Evolutionary conservation across 2,888 invertebrate genomes (phyloP).

Genomic region (Sceliomorpha sp.): DNA sequence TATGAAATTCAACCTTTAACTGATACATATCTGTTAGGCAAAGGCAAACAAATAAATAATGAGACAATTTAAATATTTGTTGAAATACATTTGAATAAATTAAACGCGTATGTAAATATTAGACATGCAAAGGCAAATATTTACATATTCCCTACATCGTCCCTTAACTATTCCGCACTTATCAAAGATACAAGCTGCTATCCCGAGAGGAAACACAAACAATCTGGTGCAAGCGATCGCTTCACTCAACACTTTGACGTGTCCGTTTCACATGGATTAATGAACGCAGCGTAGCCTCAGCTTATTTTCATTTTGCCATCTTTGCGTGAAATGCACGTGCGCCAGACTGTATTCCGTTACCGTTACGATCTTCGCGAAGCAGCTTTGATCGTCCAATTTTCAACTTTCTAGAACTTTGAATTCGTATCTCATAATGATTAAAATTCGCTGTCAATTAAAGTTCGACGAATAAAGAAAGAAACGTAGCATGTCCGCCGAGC

Average conservation of each 20-base stretch:
- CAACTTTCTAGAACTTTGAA: conserved; percentile 39
- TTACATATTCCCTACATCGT: too few relatives aligned
- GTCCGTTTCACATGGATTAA: conserved; percentile 4
- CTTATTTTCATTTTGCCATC: conserved; percentile 28
- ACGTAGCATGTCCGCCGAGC: conserved; percentile 23
- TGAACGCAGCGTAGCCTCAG: conserved; percentile 12
- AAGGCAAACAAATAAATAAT: too few relatives aligned
- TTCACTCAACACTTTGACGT: not conserved
- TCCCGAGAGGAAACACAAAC: not conserved
- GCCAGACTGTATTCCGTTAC: conserved; percentile 28
- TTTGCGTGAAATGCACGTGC: conserved; percentile 28
- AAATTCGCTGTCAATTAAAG: conserved; percentile 54
- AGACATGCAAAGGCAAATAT: too few relatives aligned
- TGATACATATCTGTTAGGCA: too few relatives aligned
- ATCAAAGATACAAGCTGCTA: not conserved
- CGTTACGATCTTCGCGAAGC: conserved; percentile 30
- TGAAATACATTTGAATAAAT: too few relatives aligned
- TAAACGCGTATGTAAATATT: too few relatives aligned
- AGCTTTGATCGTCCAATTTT: conserved; percentile 52
- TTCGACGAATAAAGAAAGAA: conserved; percentile 34
- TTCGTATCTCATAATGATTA: conserved; percentile 49
- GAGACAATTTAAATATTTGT: too few relatives aligned
- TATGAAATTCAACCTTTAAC: too few relatives aligned
- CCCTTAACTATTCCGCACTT: not conserved
- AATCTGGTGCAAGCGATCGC: conserved; percentile 1